Evolutionary conservation across 2,797 vertebrate species (phyloP), one percentile per base, ranked within the genome.

Genomic region (Denticeps clupeoides): DNA sequence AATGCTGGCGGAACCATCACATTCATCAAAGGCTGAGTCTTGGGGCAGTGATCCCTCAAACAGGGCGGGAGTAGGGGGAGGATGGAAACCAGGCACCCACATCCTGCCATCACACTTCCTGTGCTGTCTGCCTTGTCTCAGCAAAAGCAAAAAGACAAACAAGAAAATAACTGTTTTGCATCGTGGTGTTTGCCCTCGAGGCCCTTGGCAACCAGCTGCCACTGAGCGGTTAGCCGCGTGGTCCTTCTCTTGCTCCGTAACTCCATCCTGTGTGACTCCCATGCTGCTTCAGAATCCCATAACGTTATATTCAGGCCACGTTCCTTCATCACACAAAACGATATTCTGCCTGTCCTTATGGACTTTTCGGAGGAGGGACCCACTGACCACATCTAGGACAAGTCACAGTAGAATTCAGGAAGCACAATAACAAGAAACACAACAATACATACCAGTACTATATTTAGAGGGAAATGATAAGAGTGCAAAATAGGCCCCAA

Each of bases 381-480:
- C 65, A 72, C 57, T n/a, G n/a, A n/a, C 31, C 59, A 21, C 41
- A 24, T 52, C 24, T 24, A 33, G 7, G 19, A 47, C 47, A 45
- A 47, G 45, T 56, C 53, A 47, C 49, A 47, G 49, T 46, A 50
- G 45, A 55, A 64, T 51, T 65, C 23, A 8, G 38, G 47, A 50
- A 59, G 55, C 59, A 68, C 72, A 75, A 68, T 70, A 73, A 70
- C 67, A 73, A 71, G 67, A 70, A 65, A 64, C 45, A 45, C 49
- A 71, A 78, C 70, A 78, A 74, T 77, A 63, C 61, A 58, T 38
- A 19, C 51, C 50, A 41, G 35, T 26, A 25, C 60, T 77, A 70
- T 72, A 70, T 78, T 77, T 77, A 64, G 70, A 55, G 35, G 40
- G 24, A 40, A 64, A 53, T 69, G 71, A 78, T 72, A 68, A 72